Evolutionary conservation across 2,888 invertebrate species (phyloP).

Genomic region (Amphipyra tragopoginis): DNA sequence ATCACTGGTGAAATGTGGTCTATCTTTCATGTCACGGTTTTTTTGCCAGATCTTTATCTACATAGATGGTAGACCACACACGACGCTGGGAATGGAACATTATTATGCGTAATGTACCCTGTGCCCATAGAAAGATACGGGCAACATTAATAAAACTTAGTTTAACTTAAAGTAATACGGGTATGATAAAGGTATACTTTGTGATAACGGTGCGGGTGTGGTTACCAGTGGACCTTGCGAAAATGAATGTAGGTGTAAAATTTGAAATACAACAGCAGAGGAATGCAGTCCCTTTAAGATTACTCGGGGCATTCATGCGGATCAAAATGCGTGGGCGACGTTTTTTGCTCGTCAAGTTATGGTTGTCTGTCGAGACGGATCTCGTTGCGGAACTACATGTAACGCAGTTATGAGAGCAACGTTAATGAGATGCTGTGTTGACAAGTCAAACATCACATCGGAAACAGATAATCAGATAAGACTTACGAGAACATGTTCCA

Average conservation of each 20-base stretch:
- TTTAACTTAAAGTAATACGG: slow-evolving; percentile 46
- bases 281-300: slow-evolving; percentile 65
- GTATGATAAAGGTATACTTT: slow-evolving; percentile 58
- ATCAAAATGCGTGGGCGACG: slow-evolving; percentile 58
- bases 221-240: slow-evolving; percentile 65
- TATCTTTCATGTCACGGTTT: slow-evolving; percentile 46
- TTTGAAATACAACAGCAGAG: slow-evolving; percentile 48
- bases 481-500: slow-evolving; percentile 28
- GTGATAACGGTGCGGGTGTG: slow-evolving; percentile 65
- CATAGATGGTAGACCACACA: slow-evolving; percentile 66
- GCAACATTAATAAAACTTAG: slow-evolving; percentile 49
- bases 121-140: slow-evolving; percentile 44
- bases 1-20: slow-evolving; percentile 51
- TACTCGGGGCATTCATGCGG: slow-evolving; percentile 56
- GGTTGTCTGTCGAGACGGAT: slow-evolving; percentile 57
- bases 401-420: slow-evolving; percentile 58
- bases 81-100: slow-evolving; percentile 56
- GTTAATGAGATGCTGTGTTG: slow-evolving; percentile 53
- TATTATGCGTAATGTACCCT: slow-evolving; percentile 47
- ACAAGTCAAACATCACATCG: slow-evolving; percentile 52
- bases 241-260: slow-evolving; percentile 64
- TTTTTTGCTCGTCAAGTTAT: slow-evolving; percentile 57
- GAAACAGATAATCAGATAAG: slow-evolving; percentile 54
- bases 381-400: slow-evolving; percentile 64
- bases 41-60: slow-evolving; percentile 66